phyloP scores from a whole-genome alignment of 2,888 invertebrate species.

The Rugalucina vietnamica region DNA sequence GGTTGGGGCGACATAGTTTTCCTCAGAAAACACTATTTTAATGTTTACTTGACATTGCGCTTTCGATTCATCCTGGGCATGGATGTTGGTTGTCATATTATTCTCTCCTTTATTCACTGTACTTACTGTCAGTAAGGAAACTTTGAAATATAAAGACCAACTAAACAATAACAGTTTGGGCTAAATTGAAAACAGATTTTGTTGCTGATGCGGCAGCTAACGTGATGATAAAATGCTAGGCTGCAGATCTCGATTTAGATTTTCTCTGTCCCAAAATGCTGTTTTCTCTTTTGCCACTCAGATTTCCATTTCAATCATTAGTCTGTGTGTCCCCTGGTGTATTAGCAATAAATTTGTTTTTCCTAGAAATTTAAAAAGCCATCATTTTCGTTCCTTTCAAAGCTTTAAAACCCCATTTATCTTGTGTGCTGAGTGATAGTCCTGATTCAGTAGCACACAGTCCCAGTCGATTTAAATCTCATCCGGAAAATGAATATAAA shows the following conservation, averaged over 20 bases:
- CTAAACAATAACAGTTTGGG: neutral
- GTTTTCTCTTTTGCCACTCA: neutral
- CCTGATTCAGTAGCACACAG: neutral
- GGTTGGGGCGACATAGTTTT: too few relatives aligned
- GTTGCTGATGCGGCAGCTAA: too few relatives aligned
- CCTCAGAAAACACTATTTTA: too few relatives aligned
- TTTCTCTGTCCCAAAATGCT: neutral
- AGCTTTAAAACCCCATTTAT: neutral
- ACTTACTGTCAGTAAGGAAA: neutral
- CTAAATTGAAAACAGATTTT: too few relatives aligned
- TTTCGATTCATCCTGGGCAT: too few relatives aligned
- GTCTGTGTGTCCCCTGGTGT: neutral
- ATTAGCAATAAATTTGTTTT: neutral
- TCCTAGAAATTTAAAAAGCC: neutral
- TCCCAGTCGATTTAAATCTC: neutral
- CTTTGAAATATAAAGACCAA: neutral
- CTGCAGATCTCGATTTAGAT: neutral
- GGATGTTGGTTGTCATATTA: too few relatives aligned
- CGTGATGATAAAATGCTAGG: too few relatives aligned
- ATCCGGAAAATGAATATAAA: neutral
- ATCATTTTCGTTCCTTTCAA: neutral
- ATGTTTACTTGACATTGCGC: too few relatives aligned
- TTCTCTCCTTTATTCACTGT: too few relatives aligned
- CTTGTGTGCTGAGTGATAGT: neutral
- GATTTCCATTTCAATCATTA: neutral